Percentiles rank a stretch among this genome's conserved stretches.
Evolutionary conservation across 2,888 invertebrate species (phyloP).

Genomic region (Sinohyriopsis cumingii): DNA sequence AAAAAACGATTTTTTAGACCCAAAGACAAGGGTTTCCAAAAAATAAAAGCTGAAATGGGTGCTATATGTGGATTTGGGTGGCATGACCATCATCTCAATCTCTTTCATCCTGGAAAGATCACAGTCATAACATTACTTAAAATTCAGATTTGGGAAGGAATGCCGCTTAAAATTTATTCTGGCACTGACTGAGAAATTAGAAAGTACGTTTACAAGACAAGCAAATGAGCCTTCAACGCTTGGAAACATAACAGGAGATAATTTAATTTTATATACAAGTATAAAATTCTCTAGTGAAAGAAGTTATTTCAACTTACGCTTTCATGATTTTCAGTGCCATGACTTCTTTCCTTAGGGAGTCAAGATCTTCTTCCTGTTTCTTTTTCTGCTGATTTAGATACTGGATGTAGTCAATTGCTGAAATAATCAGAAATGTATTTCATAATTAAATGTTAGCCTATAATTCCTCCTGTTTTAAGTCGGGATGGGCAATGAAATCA

Average conservation of each 20-base stretch:
- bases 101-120: no score
- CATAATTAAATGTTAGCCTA: not conserved
- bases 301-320: conserved; percentile 73
- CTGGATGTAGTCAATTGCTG: conserved; percentile 77
- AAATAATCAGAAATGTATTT: conserved; percentile 19
- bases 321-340: conserved; percentile 91
- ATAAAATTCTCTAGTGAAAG: not conserved
- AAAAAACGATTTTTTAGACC: no score
- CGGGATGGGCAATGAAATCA: no score
- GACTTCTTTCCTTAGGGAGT: conserved; percentile 72
- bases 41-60: no score
- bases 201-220: not conserved
- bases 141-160: no score
- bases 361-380: conserved; percentile 94
- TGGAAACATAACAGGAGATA: not conserved
- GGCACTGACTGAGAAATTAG: not conserved
- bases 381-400: conserved; percentile 92
- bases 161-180: no score
- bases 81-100: no score
- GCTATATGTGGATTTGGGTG: no score
- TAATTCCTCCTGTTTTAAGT: not conserved
- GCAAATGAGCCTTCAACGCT: not conserved
- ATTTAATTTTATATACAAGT: not conserved
- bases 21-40: no score
- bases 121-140: no score